Conservation (phyloP, 2,797 vertebrate genomes). For the Bradypodion pumilum region DNA sequence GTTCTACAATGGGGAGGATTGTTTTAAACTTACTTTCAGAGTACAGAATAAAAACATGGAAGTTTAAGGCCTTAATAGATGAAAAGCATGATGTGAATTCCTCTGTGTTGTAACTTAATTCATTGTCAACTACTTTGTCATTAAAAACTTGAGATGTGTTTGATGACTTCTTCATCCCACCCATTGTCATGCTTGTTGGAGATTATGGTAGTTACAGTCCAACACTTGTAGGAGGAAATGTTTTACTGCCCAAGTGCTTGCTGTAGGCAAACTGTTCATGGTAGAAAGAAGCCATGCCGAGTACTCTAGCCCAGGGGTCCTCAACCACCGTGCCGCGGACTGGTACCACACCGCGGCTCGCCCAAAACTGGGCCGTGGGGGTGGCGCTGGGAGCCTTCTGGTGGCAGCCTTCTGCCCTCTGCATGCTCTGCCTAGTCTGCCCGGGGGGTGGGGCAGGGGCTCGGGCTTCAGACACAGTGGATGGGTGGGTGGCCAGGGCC, state of each 20-base stretch:
- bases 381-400: too few relatives aligned
- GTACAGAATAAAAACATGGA: not conserved
- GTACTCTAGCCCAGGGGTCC: not conserved
- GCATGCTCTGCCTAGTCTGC: too few relatives aligned
- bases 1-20: not conserved
- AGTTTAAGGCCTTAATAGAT: not conserved
- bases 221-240: not conserved
- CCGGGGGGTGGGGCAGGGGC: too few relatives aligned
- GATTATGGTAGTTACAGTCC: not conserved
- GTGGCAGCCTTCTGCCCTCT: too few relatives aligned
- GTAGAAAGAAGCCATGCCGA: not conserved
- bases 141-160: slow-evolving; percentile 71
- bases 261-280: not conserved
- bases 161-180: not conserved
- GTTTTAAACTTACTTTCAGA: not conserved
- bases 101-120: slow-evolving; percentile 35
- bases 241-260: not conserved
- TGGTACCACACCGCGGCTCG: too few relatives aligned
- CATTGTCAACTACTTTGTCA: slow-evolving; percentile 68
- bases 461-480: too few relatives aligned
- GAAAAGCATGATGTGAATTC: slow-evolving; percentile 25
- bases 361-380: too few relatives aligned
- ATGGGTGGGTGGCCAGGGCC: too few relatives aligned
- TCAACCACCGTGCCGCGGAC: too few relatives aligned
- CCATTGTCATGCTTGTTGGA: not conserved